Evolutionary conservation across 2,888 invertebrate species (phyloP).

Genomic region (Timandra comae): DNA sequence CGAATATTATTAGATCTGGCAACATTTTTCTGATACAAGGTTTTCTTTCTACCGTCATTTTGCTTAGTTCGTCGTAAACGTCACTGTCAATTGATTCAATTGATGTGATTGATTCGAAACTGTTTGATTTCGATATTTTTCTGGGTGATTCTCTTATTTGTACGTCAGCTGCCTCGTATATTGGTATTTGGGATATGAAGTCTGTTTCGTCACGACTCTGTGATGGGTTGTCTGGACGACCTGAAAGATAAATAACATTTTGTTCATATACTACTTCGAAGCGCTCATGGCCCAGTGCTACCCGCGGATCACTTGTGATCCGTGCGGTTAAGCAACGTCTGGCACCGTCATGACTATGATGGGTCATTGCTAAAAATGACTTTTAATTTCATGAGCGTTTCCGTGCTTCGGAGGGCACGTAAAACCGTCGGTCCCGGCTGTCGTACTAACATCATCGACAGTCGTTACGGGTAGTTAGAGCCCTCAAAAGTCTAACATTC

Average conservation of each 20-base stretch:
- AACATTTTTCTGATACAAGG: slow-evolving; percentile 47
- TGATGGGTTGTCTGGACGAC: slow-evolving; percentile 19
- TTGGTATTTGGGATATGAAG: slow-evolving; percentile 58
- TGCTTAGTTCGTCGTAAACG: slow-evolving; percentile 54
- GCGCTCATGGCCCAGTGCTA: too few relatives aligned
- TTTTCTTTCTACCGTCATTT: slow-evolving; percentile 42
- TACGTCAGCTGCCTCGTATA: slow-evolving; percentile 57
- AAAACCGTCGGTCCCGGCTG: too few relatives aligned
- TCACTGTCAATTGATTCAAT: slow-evolving; percentile 58
- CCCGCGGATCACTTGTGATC: too few relatives aligned
- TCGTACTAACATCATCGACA: too few relatives aligned
- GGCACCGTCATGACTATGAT: too few relatives aligned
- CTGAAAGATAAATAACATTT: slow-evolving; percentile 21
- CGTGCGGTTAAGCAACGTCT: too few relatives aligned
- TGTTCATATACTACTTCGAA: too few relatives aligned
- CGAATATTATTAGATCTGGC: slow-evolving; percentile 63
- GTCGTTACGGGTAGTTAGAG: too few relatives aligned
- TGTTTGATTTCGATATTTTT: slow-evolving; percentile 33
- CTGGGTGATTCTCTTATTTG: slow-evolving; percentile 46
- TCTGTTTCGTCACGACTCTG: slow-evolving; percentile 39
- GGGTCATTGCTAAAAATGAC: too few relatives aligned
- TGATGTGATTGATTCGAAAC: slow-evolving; percentile 57
- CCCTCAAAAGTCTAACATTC: too few relatives aligned
- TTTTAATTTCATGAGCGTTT: too few relatives aligned
- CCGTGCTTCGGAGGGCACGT: too few relatives aligned